Evolutionary conservation across 2,888 invertebrate genomes (phyloP).

Genomic region (Lydus trimaculatus): DNA sequence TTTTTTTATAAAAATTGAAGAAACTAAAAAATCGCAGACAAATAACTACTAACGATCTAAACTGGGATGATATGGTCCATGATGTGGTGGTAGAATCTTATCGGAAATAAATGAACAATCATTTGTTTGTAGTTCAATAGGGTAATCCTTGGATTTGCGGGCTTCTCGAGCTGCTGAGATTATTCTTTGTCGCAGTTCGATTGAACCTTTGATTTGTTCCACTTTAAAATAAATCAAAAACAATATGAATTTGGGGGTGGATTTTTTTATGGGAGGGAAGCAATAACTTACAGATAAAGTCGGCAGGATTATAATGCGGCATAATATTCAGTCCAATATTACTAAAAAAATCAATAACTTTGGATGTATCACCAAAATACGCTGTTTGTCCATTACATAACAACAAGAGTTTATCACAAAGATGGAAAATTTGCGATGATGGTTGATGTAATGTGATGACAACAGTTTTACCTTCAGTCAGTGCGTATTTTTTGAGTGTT

Average conservation of each 20-base stretch:
- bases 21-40: too few relatives aligned
- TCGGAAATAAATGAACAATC: conserved; percentile 56
- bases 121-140: conserved; percentile 62
- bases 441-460: conserved; percentile 84
- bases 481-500: conserved; percentile 76
- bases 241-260: too few relatives aligned
- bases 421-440: conserved; percentile 83
- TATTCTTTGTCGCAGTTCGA: conserved; percentile 72
- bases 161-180: conserved; percentile 71
- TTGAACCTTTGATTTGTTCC: conserved; percentile 77
- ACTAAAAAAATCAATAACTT: conserved; percentile 76
- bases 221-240: conserved; percentile 61
- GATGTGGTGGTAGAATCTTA: conserved; percentile 46
- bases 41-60: conserved; percentile 58
- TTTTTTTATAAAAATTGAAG: too few relatives aligned
- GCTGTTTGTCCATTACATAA: conserved; percentile 77
- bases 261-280: not conserved
- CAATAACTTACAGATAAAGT: conserved; percentile 75
- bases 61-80: conserved; percentile 55
- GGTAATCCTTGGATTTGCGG: conserved; percentile 66
- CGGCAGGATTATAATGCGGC: conserved; percentile 85
- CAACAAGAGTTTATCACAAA: conserved; percentile 78
- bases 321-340: conserved; percentile 74
- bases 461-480: conserved; percentile 78
- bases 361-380: conserved; percentile 76